phyloP scores from a whole-genome alignment of 2,888 invertebrate species.

The Parasteatoda lunata region DNA sequence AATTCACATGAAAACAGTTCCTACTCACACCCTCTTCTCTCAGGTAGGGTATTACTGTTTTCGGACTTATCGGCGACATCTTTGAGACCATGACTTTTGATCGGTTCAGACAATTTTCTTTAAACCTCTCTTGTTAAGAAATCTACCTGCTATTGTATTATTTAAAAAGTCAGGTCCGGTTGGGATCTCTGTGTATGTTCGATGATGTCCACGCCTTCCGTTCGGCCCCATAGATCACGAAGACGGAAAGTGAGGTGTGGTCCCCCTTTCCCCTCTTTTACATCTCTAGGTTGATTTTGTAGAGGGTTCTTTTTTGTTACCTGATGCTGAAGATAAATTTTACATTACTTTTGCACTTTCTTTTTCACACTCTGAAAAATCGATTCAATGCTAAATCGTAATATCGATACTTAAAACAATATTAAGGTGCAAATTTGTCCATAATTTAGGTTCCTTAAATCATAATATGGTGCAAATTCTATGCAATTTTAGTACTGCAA shows the following conservation, averaged over 20 bases:
- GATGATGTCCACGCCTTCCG: neutral
- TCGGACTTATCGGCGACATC: conserved; percentile 66
- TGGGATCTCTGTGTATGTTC: neutral
- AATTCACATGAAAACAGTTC: conserved; percentile 51
- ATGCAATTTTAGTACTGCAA: no score
- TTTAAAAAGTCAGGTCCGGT: conserved; percentile 29
- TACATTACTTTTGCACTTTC: no score
- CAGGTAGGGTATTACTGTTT: conserved; percentile 32
- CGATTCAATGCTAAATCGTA: no score
- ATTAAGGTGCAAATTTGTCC: no score
- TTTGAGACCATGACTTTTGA: conserved; percentile 60
- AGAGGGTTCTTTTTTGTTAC: no score
- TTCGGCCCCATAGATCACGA: conserved; percentile 40
- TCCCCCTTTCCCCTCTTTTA: neutral
- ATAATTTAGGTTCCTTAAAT: no score
- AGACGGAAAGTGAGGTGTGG: neutral
- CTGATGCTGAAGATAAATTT: no score
- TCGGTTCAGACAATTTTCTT: conserved; percentile 17
- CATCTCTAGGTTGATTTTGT: neutral
- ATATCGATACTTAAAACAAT: no score
- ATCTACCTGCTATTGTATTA: conserved; percentile 25
- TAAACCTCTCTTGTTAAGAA: conserved; percentile 14
- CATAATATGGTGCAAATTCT: no score
- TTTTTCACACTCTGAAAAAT: no score
- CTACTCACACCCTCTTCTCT: conserved; percentile 44